Evolutionary conservation across 2,113 vertebrate genomes (phyloP), one percentile per base, ranked within the genome.

Genomic region (Sterna hirundo): DNA sequence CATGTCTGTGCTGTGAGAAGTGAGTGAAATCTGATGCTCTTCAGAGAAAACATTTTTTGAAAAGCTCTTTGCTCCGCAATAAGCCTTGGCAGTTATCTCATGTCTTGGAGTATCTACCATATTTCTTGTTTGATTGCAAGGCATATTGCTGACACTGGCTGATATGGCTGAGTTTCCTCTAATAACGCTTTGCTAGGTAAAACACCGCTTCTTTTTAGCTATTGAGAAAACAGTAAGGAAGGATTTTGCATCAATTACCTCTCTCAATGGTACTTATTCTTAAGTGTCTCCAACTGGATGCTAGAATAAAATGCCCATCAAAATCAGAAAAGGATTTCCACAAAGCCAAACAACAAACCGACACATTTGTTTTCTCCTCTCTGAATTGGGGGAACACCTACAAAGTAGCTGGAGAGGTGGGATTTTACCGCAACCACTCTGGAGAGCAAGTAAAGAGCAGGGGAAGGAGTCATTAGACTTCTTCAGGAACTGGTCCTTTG

Each of bases 1-100:
- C 95, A 97, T 95, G 96, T 90, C 96, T 94, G 86, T 76, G 78
- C 95, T 91, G 84, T 87, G 91, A 94, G 89, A 94, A 96, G 78
- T 77, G 75, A 95, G 83, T 72, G 95, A 95, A 97, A 97, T 95
- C 89, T 96, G 96, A 97, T 94, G 92, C 93, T 97, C 94, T 93
- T 94, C 84, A 93, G 93, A 97, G 95, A 95, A 96, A 97, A 94
- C 89, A 83, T 95, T 95, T 95, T 95, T 95, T 94, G 81, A 95
- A 96, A 93, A 97, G 93, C 95, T 94, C 85, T 96, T 97, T 93
- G 84, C 96, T 96, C 75, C 86, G 93, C 91, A 97, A 81, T 96
- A 95, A 96, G 95, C 84, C n/a, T 93, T 97, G 94, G 95, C 97
- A 96, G 78, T 94, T 93, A 64, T 89, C 86, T 94, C 93, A 71